A percentile compares a stretch with the other conserved stretches of the same genome.
phyloP scores from a whole-genome alignment of 2,888 invertebrate genomes.

The Papilio elwesi region DNA sequence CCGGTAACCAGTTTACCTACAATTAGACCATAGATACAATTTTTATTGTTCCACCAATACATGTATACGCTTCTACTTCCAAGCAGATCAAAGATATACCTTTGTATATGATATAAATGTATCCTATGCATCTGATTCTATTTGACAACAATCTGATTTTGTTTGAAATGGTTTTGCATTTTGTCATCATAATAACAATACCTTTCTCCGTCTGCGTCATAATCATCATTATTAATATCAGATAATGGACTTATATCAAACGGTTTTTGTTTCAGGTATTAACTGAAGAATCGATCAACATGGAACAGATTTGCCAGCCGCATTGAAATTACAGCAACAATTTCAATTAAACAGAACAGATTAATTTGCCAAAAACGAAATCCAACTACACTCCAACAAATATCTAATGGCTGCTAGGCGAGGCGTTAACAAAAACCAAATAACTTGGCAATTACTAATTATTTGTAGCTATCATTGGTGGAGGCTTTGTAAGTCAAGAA shows the following conservation, averaged over 20 bases:
- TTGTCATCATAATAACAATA: too few species aligned
- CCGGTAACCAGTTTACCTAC: neutral
- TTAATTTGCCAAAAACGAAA: neutral
- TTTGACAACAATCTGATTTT: too few species aligned
- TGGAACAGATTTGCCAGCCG: neutral
- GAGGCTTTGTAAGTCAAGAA: slow-evolving; percentile 67
- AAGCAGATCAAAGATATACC: too few species aligned
- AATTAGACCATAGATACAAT: too few species aligned
- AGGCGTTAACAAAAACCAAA: slow-evolving; percentile 68
- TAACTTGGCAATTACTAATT: slow-evolving; percentile 77
- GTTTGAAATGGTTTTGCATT: too few species aligned
- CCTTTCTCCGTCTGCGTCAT: neutral
- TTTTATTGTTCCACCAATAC: too few species aligned
- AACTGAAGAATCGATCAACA: neutral
- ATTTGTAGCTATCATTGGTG: slow-evolving; percentile 68
- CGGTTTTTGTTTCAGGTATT: slow-evolving; percentile 22
- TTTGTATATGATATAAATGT: too few species aligned
- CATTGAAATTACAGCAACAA: neutral
- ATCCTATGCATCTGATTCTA: too few species aligned
- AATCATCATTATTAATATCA: neutral
- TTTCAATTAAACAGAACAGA: neutral
- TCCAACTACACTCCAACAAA: neutral
- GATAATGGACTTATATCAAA: neutral
- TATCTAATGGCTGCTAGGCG: slow-evolving; percentile 65
- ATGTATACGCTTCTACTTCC: too few species aligned